Evolutionary conservation across 1,140 invertebrate genomes (phyloP), one percentile per base, ranked within the genome.

Genomic region (Apolygus lucorum): DNA sequence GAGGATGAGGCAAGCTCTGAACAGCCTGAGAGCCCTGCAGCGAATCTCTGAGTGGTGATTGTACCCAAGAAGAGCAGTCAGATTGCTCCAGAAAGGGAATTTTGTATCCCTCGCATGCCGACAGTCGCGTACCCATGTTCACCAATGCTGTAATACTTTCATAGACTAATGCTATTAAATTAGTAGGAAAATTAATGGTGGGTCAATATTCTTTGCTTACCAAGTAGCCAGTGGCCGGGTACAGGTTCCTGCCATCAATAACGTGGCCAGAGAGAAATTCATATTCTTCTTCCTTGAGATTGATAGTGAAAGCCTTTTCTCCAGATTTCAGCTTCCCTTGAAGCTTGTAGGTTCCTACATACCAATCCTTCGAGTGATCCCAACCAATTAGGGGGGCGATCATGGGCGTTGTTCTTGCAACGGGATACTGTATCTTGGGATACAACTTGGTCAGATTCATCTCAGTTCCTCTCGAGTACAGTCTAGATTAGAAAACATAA

Each of bases 191-290:
- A n/a, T n/a, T n/a, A n/a, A n/a, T n/a, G n/a, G n/a, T n/a, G n/a
- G n/a, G n/a, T n/a, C n/a, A n/a, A n/a, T n/a, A n/a, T n/a, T n/a
- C n/a, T n/a, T n/a, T 24, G 29, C 54, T 69, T 72, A 79, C 81
- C 68, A 92, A 75, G 76, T 91, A 98, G 26, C 92, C 93, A 11
- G 94, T 95, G 0, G 93, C 94, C 1, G 95, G 95, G 71, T 92
- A 89, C 0, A 97, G 76, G 72, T 91, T 89, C 74, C 93, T 86
- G 77, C 88, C 88, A 79, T 98, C 93, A 73, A 98, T 91, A 2
- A 89, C 83, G 78, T 98, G 95, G 1, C 92, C 94, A 25, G 80
- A 78, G 78, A 93, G 86, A 76, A 86, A 97, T 62, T 88, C 84
- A 76, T 87, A 88, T 70, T 89, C 86, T 59, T 87, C 85, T 73